Conservation (phyloP, 2,113 vertebrate species). For the Telmatochromis brachygnathus region DNA sequence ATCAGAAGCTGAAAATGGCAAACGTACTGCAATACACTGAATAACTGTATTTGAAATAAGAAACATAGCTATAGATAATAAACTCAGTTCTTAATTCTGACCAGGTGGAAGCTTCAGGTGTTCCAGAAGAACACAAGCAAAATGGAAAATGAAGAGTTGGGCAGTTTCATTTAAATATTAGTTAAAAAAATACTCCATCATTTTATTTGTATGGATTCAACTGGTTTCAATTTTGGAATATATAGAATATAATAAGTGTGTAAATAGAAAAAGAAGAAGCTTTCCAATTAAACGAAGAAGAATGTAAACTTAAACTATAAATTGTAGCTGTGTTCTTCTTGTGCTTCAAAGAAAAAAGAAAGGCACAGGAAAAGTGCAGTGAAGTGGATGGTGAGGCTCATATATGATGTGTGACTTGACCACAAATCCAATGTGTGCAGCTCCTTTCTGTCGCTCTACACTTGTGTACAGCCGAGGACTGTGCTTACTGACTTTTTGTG, state of each 20-base stretch:
- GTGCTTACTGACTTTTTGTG: background rate
- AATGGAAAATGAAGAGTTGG: background rate
- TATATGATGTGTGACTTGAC: rapidly evolving
- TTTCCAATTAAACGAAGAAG: background rate
- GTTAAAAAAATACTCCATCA: background rate
- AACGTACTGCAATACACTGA: background rate
- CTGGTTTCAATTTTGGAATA: background rate
- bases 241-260: background rate
- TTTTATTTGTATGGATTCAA: background rate
- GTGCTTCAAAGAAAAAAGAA: background rate
- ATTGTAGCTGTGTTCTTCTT: background rate
- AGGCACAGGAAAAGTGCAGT: background rate
- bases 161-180: background rate
- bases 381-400: background rate
- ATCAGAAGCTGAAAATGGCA: background rate
- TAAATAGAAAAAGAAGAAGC: background rate
- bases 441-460: background rate
- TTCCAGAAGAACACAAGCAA: background rate
- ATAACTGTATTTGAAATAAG: background rate
- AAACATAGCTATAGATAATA: background rate
- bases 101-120: background rate
- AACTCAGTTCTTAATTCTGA: background rate
- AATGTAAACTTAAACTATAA: background rate
- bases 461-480: background rate
- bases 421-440: background rate